phyloP scores from a whole-genome alignment of 2,888 invertebrate genomes.

The Synergus japonicus region DNA sequence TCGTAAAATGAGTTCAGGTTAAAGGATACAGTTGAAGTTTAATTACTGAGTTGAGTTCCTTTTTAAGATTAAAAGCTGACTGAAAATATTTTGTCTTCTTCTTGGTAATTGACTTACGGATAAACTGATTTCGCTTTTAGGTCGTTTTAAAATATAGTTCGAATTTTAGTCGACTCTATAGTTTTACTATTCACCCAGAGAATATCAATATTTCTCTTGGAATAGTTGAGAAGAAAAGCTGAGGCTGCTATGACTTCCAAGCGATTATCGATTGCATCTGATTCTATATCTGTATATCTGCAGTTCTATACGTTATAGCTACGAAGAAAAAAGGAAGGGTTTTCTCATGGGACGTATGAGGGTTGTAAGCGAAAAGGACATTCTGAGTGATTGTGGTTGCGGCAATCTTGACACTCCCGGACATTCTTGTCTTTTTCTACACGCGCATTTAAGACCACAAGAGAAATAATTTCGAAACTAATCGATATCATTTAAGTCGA shows the following conservation, averaged over 20 bases:
- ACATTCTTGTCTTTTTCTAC: slow-evolving; percentile 64
- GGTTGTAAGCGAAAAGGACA: slow-evolving; percentile 75
- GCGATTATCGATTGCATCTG: slow-evolving; percentile 45
- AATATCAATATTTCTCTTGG: slow-evolving; percentile 1
- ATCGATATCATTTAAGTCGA: background rate
- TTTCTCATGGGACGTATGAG: slow-evolving; percentile 74
- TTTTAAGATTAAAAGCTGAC: slow-evolving; percentile 17
- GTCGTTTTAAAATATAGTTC: background rate
- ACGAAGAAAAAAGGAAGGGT: slow-evolving; percentile 67
- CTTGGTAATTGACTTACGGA: background rate
- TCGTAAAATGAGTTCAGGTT: background rate
- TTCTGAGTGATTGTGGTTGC: slow-evolving; percentile 76
- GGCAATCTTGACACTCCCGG: slow-evolving; percentile 73
- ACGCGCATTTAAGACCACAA: slow-evolving; percentile 33
- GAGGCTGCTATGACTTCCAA: background rate
- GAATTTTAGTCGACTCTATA: background rate
- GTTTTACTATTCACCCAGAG: background rate
- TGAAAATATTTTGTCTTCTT: background rate
- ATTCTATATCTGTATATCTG: slow-evolving; percentile 47
- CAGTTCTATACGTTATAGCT: slow-evolving; percentile 43
- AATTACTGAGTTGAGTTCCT: slow-evolving; percentile 45
- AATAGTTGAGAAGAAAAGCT: background rate
- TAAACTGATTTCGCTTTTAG: background rate
- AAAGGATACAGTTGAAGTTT: slow-evolving; percentile 22
- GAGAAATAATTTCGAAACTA: slow-evolving; percentile 46